phyloP scores from a whole-genome alignment of 2,888 invertebrate genomes.

The Kryphioiulus occultus region DNA sequence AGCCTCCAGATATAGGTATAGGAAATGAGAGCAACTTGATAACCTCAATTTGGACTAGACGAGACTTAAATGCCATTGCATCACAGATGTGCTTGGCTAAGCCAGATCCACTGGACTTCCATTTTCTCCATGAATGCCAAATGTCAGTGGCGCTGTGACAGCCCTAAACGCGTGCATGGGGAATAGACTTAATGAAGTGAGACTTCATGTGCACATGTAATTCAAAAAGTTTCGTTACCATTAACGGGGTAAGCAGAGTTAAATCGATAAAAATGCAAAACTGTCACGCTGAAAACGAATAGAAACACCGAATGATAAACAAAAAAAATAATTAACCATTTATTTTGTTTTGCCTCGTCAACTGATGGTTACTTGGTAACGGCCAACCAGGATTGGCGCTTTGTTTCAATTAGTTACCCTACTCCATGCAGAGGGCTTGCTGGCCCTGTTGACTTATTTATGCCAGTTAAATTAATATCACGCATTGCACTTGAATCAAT shows the following conservation, averaged over 20 bases:
- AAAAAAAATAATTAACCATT: neutral
- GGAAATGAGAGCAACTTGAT: neutral
- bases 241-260: neutral
- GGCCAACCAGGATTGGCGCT: neutral
- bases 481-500: constrained; percentile 25
- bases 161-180: neutral
- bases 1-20: neutral
- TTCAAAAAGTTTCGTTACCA: neutral
- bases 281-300: neutral
- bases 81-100: neutral
- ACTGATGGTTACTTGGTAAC: constrained; percentile 31
- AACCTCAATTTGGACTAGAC: neutral
- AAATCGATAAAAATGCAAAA: neutral
- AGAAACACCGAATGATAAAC: neutral
- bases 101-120: neutral
- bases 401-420: neutral
- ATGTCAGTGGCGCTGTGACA: neutral
- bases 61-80: neutral
- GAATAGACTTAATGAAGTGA: neutral
- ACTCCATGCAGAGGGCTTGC: neutral
- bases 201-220: neutral
- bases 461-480: constrained; percentile 30
- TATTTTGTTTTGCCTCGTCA: neutral
- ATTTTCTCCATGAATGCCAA: neutral
- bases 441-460: neutral